Conservation (phyloP, 2,113 vertebrate species). For the Pangasianodon hypophthalmus region DNA sequence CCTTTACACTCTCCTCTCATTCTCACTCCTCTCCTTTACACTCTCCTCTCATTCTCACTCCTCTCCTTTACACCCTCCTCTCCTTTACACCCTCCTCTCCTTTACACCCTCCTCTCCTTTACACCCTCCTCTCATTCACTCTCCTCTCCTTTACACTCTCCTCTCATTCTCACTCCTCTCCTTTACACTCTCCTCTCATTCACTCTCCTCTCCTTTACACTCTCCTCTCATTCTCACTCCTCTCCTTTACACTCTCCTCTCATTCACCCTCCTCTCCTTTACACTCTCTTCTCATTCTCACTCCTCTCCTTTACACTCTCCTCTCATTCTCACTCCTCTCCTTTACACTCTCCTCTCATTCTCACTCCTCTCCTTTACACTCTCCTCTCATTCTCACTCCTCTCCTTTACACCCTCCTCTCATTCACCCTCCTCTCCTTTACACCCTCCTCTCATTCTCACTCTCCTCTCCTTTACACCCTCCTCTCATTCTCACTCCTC, state of each 20-base stretch:
- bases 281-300: background rate
- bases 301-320: too few relatives aligned
- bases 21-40: background rate
- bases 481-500: background rate
- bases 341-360: too few relatives aligned
- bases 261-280: background rate
- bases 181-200: too few relatives aligned
- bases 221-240: rapidly evolving
- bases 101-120: too few relatives aligned
- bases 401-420: background rate
- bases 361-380: background rate
- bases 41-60: background rate
- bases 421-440: background rate
- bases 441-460: background rate
- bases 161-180: background rate
- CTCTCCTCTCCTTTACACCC: background rate
- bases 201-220: background rate
- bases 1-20: background rate
- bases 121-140: background rate
- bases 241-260: background rate
- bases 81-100: too few relatives aligned
- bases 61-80: too few relatives aligned
- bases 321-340: too few relatives aligned
- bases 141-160: background rate
- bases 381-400: background rate